Percentiles rank a stretch among this genome's conserved stretches.
These are phyloP conservation scores for Malacoctenus gilli DNA, from an alignment of 2,797 vertebrate genomes.

Conservation along the genomic window DNA sequence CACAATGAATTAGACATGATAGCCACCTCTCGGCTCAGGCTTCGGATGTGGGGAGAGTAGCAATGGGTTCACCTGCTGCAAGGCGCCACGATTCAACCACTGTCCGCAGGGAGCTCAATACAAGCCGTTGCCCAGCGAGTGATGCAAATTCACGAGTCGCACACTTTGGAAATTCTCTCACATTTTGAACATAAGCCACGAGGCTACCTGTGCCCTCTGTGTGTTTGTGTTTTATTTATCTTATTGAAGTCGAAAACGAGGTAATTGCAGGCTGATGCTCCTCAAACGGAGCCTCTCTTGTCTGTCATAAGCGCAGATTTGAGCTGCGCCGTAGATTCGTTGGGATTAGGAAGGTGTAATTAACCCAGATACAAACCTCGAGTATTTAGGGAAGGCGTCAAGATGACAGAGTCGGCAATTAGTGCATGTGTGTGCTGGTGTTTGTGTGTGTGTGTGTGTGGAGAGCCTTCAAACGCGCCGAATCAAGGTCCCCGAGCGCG, in stretches of 20 bases:
- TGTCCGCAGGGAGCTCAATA: background rate
- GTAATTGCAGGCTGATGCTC: constrained; percentile 9
- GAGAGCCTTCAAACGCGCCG: constrained; percentile 40
- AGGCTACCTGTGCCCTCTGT: background rate
- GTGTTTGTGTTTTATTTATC: constrained; percentile 2
- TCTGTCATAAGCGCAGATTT: constrained; percentile 28
- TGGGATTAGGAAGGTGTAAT: constrained; percentile 58
- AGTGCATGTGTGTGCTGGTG: constrained; percentile 19
- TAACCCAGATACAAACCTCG: constrained; percentile 64
- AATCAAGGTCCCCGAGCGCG: constrained; percentile 48
- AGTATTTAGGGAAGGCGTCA: constrained; percentile 50
- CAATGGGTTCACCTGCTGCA: background rate
- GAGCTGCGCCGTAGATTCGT: constrained; percentile 21
- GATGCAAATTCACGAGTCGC: constrained; percentile 1
- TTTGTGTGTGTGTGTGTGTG: constrained; percentile 33
- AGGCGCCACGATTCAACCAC: background rate
- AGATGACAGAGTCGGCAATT: constrained; percentile 60
- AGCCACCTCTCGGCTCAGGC: background rate
- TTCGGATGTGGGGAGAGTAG: background rate
- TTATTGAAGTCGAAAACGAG: background rate
- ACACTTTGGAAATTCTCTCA: constrained; percentile 3
- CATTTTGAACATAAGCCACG: constrained; percentile 1
- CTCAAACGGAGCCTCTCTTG: constrained; percentile 30
- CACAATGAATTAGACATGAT: constrained; percentile 10
- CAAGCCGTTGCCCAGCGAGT: constrained; percentile 6